Evolutionary conservation across 2,888 invertebrate genomes (phyloP).

Genomic region (Linnaemya vulpina): DNA sequence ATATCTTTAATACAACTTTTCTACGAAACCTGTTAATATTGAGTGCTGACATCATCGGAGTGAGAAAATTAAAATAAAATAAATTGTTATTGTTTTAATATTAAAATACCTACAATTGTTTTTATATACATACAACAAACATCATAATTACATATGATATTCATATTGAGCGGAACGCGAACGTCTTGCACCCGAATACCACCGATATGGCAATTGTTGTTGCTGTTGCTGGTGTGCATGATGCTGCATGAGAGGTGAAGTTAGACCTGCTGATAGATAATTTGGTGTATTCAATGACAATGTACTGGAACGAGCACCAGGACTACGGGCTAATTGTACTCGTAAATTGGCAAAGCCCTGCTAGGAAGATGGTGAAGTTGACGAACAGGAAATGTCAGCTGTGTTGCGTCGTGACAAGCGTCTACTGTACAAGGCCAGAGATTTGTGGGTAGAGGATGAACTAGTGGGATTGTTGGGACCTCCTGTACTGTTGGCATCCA

Average conservation of each 20-base stretch:
- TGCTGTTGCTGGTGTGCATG: slow-evolving; percentile 72
- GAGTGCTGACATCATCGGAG: not conserved
- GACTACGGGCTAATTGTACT: slow-evolving; percentile 79
- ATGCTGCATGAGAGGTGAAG: slow-evolving; percentile 38
- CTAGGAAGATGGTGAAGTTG: slow-evolving; percentile 81
- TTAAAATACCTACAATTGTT: slow-evolving; percentile 14
- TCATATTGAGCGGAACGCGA: slow-evolving; percentile 83
- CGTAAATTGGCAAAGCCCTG: slow-evolving; percentile 76
- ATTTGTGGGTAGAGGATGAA: slow-evolving; percentile 69
- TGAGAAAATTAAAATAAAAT: not conserved
- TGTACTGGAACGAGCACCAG: slow-evolving; percentile 77
- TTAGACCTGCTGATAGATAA: slow-evolving; percentile 44
- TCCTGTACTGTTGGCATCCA: slow-evolving; percentile 83
- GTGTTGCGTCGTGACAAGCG: slow-evolving; percentile 78
- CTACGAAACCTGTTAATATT: slow-evolving; percentile 63
- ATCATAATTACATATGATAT: slow-evolving; percentile 79
- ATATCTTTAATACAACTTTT: slow-evolving; percentile 14
- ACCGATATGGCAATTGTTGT: slow-evolving; percentile 79
- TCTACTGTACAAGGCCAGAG: slow-evolving; percentile 73
- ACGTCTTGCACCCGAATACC: slow-evolving; percentile 82
- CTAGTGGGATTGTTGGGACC: slow-evolving; percentile 66
- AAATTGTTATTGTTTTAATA: not conserved
- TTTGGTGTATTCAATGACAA: slow-evolving; percentile 70
- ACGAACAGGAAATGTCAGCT: slow-evolving; percentile 74
- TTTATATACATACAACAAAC: slow-evolving; percentile 33